Evolutionary conservation across 2,113 vertebrate genomes (phyloP), one percentile per base, ranked within the genome.

Genomic region (Miniopterus natalensis): DNA sequence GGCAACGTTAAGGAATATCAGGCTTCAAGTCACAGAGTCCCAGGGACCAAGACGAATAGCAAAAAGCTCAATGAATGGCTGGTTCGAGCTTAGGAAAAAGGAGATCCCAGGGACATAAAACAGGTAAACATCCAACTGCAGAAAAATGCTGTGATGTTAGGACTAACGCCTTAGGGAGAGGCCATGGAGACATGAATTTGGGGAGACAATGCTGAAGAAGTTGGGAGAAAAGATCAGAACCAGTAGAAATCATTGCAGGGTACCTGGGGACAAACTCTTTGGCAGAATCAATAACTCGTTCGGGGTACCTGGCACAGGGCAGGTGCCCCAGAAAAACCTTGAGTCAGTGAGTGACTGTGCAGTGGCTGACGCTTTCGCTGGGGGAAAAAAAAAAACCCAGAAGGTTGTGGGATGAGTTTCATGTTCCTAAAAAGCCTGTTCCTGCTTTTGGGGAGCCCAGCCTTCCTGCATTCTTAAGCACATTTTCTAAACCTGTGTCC

Each of bases 401-500:
- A 68, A 63, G 70, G n/a, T 87, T 57, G 40, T 8, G 7, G 15
- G 57, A 6, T 40, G 70, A 8, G 4, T 17, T 61, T 77, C 0
- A 0, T 29, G 71, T 61, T 17, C 61, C 93, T 90, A 81, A 91
- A 96, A 97, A 80, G 84, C 49, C 92, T 65, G 55, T 15, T 51
- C 87, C 73, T 96, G 89, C 47, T 92, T 7, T 0, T 77, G 9
- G 55, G 59, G 65, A 49, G 29, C 85, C 78, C 84, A 63, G 93
- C 53, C 88, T 85, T 40, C 79, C 90, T 85, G 68, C 36, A 11
- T 94, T 94, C 96, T 85, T 96, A 65, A 78, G 83, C 45, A 8
- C 75, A 68, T 74, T 97, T 87, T 84, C 81, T 95, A 49, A 49
- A 71, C 94, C 0, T 0, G 18, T 93, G 93, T 94, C 92, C 95